Conservation (phyloP, 2,113 vertebrate species). For the Thermophis baileyi region DNA sequence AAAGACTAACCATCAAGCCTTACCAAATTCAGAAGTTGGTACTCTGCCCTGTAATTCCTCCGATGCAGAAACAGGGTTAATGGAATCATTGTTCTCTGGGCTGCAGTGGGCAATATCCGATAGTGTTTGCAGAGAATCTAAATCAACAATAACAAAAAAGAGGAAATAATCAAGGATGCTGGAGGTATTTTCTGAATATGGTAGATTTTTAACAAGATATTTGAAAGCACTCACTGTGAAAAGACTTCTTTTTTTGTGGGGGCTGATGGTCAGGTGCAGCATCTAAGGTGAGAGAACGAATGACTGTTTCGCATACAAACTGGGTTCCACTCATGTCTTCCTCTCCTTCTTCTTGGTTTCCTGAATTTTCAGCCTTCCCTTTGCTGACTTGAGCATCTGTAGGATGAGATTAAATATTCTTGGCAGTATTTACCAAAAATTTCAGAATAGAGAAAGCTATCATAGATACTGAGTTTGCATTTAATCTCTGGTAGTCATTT, state of each 20-base stretch:
- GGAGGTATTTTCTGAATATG: background rate
- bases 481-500: background rate
- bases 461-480: background rate
- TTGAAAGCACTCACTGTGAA: constrained; percentile 61
- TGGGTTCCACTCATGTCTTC: constrained; percentile 97
- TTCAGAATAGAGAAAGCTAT: background rate
- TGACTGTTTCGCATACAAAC: constrained; percentile 98
- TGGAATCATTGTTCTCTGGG: constrained; percentile 28
- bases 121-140: constrained; percentile 11
- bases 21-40: constrained; percentile 32
- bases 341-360: constrained; percentile 79
- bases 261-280: constrained; percentile 91
- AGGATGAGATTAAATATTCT: constrained; percentile 13
- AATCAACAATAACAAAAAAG: constrained; percentile 7
- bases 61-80: constrained; percentile 6
- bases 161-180: background rate
- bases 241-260: constrained; percentile 65
- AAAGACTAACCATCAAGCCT: constrained; percentile 1
- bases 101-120: constrained; percentile 36
- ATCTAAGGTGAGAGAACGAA: constrained; percentile 92
- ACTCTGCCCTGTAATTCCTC: constrained; percentile 20
- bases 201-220: background rate
- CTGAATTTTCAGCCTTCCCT: constrained; percentile 54
- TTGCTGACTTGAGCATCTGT: constrained; percentile 26
- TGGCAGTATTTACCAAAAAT: background rate